Base-by-base conservation (phyloP, 2,888 invertebrate genomes). In the Xylota sylvarum region DNA sequence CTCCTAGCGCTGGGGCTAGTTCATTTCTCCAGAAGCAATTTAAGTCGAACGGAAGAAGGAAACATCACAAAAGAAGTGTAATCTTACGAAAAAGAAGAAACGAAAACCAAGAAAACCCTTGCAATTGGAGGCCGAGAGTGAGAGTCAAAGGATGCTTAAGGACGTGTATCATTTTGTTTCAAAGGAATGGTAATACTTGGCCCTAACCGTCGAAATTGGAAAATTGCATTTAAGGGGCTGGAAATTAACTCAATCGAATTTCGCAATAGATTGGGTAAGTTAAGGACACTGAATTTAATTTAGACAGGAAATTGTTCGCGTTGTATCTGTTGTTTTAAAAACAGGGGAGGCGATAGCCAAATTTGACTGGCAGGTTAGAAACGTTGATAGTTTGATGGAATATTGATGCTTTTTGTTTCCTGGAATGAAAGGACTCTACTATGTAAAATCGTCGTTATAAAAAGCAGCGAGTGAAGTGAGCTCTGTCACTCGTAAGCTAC, bases 81-180 rank as follows among this genome's bases (percentile, higher is more conserved):
- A 56, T 14, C 35, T 10, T n/a, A 56, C 17, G 32, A 1, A 56
- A 1, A 56, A 7, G 17, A 17, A 37, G 23, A n/a, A 23, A 19
- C 1, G 6, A 60, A 60, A 60, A 60, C 7, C 17, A 58, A 58
- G 19, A 56, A 14, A 58, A 27, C 12, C n/a, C n/a, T 5, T 5
- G 2, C 3, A 7, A 50, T 10, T 14, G 7, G 50, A 52, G 27
- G 10, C 4, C 19, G 23, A 23, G 10, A 14, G 14, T n/a, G 7
- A 55, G 30, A 10, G 30, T 2, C 6, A 23, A 40, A 60, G 19
- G 7, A 40, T 23, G 58, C 60, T 60, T 12, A 19, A 60, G 60
- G 40, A 40, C 23, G 58, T 58, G 60, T 23, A 60, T 60, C 60
- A 40, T 60, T 60, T 40, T 60, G 40, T 23, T 40, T 40, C 12